Evolutionary conservation across 2,113 vertebrate genomes (phyloP), one percentile per base, ranked within the genome.

Genomic region (Nettapus auritus): DNA sequence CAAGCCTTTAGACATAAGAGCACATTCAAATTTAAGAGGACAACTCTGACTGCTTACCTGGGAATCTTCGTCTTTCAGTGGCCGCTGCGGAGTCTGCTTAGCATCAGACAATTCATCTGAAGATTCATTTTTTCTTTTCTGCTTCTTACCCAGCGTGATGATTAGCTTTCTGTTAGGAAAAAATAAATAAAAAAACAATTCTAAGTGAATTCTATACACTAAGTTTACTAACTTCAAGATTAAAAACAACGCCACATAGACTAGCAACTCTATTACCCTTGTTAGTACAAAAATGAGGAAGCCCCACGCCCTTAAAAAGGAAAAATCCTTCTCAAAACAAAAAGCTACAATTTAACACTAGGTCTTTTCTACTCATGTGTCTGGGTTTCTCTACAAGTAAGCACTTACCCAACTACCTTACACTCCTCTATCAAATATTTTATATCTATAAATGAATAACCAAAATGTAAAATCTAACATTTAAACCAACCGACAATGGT

Each of bases 131-230:
- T 99, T 99, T 90, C 99, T 98, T 88, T 99, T 99, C 96, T 99
- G 99, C 98, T 99, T 99, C 98, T 99, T 99, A 93, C 99, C 99
- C 95, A 99, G 97, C 67, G 99, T 99, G 97, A 99, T 99, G 89
- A 99, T 99, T 73, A 99, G 99, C 97, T 99, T 99, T 81, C 99
- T 99, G 95, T 97, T 83, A 86, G 34, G 84, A 91, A 64, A 93
- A 64, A n/a, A 50, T 12, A 96, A 63, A 33, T 23, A 7, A 96
- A 5, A 31, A 86, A 79, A 22, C 9, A 33, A 17, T 44, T 33
- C 36, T 68, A 69, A 89, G 33, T 74, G 59, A 95, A 74, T 6
- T 56, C 21, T 70, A 7, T 1, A 17, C 28, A 78, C 11, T 88
- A 75, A 15, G 46, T 11, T 52, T 50, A 33, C 13, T 8, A 60